These are phyloP conservation scores for Machimus atricapillus DNA, from an alignment of 2,888 invertebrate species.

Conservation along the genomic window DNA sequence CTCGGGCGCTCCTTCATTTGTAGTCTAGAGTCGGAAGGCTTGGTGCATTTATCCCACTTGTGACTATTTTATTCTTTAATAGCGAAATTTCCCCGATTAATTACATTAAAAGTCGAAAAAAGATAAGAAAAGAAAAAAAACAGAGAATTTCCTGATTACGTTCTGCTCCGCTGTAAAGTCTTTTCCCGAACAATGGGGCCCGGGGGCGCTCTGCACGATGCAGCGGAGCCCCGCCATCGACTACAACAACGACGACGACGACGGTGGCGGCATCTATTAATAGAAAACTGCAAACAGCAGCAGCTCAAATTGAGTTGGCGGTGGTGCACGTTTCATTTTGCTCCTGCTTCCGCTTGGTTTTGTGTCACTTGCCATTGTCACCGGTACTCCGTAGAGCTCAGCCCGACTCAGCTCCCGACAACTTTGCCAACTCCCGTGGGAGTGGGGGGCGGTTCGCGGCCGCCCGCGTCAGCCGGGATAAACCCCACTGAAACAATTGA, in stretches of 20 bases:
- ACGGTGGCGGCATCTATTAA: conserved; percentile 19
- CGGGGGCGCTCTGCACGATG: neutral
- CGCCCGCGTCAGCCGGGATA: neutral
- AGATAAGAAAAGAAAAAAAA: neutral
- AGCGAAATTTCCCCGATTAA: conserved; percentile 17
- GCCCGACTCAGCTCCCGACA: neutral
- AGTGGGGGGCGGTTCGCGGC: neutral
- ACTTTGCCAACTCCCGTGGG: neutral
- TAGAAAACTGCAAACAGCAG: conserved; percentile 29
- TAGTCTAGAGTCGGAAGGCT: neutral
- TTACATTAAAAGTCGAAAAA: conserved; percentile 14
- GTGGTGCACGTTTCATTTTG: conserved; percentile 28
- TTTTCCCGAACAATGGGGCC: conserved; percentile 1
- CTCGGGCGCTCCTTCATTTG: neutral
- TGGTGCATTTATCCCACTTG: neutral
- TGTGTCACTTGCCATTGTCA: conserved; percentile 14
- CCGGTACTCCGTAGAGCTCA: neutral
- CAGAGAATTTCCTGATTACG: conserved; percentile 11
- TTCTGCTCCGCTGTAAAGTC: neutral
- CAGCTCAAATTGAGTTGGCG: conserved; percentile 21
- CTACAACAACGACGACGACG: neutral
- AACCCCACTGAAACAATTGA: conserved; percentile 26
- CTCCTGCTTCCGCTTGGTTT: conserved; percentile 12
- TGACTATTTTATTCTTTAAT: neutral
- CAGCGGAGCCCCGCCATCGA: neutral